phyloP scores from a whole-genome alignment of 2,888 invertebrate species.

The Leucania comma region DNA sequence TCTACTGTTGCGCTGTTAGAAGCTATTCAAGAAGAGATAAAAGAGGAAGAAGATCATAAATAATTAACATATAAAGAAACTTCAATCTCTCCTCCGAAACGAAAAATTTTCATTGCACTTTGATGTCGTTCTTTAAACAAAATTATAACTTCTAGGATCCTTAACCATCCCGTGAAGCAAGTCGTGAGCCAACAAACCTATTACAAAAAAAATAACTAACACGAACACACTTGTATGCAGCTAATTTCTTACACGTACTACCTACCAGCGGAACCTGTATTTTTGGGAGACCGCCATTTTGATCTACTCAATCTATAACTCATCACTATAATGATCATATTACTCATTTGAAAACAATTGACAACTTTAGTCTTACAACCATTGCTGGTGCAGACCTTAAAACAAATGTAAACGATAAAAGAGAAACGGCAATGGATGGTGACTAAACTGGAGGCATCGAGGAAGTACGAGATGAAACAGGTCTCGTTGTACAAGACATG shows the following conservation, averaged over 20 bases:
- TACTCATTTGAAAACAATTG: slow-evolving; percentile 42
- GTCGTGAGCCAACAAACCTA: slow-evolving; percentile 31
- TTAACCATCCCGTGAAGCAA: background rate
- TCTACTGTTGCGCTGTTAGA: no score
- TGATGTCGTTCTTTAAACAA: no score
- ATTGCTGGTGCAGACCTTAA: slow-evolving; percentile 57
- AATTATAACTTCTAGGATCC: background rate
- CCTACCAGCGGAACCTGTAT: slow-evolving; percentile 84
- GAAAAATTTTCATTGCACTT: background rate
- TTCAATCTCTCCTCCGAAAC: no score
- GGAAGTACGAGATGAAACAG: slow-evolving; percentile 59
- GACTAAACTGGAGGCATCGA: slow-evolving; percentile 35
- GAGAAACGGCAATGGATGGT: slow-evolving; percentile 68
- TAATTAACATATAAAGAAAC: no score
- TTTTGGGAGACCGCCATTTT: slow-evolving; percentile 87
- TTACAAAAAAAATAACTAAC: slow-evolving; percentile 26
- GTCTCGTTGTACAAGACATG: slow-evolving; percentile 67
- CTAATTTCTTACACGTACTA: slow-evolving; percentile 81
- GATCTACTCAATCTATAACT: slow-evolving; percentile 84
- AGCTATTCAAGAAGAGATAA: no score
- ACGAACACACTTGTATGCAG: slow-evolving; percentile 65
- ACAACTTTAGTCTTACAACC: slow-evolving; percentile 32
- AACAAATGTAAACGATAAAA: background rate
- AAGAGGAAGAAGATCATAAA: no score
- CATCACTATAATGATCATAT: slow-evolving; percentile 77